phyloP scores from a whole-genome alignment of 2,113 vertebrate species.

The Protobothrops flavoviridis region DNA sequence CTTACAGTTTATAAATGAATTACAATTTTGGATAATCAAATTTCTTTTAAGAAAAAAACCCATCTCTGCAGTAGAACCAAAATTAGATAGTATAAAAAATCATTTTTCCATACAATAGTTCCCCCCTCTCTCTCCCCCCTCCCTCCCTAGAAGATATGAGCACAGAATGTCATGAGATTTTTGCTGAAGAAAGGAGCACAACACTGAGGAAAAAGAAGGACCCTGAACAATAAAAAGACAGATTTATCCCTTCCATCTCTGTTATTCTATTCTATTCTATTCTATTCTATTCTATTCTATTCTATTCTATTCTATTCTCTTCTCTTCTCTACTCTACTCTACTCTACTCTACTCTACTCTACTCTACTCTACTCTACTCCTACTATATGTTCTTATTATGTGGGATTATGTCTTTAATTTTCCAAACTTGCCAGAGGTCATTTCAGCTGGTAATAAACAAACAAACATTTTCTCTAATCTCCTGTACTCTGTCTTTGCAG shows the following conservation, averaged over 20 bases:
- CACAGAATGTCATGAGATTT: no score
- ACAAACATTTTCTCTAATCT: background rate
- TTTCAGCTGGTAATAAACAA: background rate
- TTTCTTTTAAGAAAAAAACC: background rate
- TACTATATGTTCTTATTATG: background rate
- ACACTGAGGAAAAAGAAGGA: no score
- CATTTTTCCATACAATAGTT: background rate
- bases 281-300: no score
- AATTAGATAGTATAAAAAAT: background rate
- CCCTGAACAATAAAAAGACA: no score
- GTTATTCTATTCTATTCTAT: no score
- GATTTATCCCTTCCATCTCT: no score
- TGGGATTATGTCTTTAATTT: background rate
- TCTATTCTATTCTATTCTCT: no score
- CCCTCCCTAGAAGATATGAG: background rate
- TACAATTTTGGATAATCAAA: background rate
- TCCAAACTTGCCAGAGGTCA: background rate
- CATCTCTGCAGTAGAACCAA: background rate
- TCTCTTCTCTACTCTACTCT: no score
- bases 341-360: background rate
- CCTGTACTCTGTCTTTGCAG: background rate
- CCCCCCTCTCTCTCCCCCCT: no score
- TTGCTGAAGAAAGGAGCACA: no score
- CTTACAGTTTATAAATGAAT: background rate
- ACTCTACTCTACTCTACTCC: background rate